Evolutionary conservation across 2,797 vertebrate genomes (phyloP).

Genomic region (Argyrosomus regius): DNA sequence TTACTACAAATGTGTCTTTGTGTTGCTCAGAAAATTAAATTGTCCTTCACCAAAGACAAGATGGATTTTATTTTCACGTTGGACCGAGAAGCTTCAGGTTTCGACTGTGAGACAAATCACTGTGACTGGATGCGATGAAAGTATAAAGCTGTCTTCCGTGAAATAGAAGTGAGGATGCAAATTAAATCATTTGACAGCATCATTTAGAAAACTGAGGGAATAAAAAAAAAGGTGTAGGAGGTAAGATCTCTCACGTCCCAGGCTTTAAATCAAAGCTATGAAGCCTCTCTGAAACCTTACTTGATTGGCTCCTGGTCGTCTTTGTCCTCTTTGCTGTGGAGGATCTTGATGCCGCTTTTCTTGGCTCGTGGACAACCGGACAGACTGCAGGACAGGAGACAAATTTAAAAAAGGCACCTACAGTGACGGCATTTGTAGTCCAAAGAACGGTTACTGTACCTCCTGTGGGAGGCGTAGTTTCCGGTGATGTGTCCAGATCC

Average conservation of each 20-base stretch:
- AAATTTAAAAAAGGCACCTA: background rate
- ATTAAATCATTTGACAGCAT: background rate
- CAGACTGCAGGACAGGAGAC: slow-evolving; percentile 84
- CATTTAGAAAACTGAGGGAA: background rate
- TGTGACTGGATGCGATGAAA: background rate
- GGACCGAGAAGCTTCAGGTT: background rate
- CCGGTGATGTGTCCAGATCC: slow-evolving; percentile 99
- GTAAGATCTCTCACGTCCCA: background rate
- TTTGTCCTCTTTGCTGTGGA: slow-evolving; percentile 98
- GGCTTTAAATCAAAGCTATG: background rate
- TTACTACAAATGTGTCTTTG: background rate
- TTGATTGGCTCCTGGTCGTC: slow-evolving; percentile 99
- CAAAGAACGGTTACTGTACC: slow-evolving; percentile 80
- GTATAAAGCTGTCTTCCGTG: background rate
- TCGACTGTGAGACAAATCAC: background rate
- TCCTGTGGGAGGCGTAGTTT: slow-evolving; percentile 98
- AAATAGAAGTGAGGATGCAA: background rate
- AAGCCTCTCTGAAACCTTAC: slow-evolving; percentile 74
- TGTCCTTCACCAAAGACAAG: background rate
- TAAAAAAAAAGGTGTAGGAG: background rate
- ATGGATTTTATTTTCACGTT: background rate
- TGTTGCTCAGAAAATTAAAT: background rate
- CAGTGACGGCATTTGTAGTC: background rate
- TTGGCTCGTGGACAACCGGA: slow-evolving; percentile 98
- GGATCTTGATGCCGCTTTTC: slow-evolving; percentile 97